A percentile compares a stretch with the other conserved stretches of the same genome.
These are phyloP conservation scores for Gastrophysa polygoni DNA, from an alignment of 2,888 invertebrate genomes.

Conservation along the genomic window DNA sequence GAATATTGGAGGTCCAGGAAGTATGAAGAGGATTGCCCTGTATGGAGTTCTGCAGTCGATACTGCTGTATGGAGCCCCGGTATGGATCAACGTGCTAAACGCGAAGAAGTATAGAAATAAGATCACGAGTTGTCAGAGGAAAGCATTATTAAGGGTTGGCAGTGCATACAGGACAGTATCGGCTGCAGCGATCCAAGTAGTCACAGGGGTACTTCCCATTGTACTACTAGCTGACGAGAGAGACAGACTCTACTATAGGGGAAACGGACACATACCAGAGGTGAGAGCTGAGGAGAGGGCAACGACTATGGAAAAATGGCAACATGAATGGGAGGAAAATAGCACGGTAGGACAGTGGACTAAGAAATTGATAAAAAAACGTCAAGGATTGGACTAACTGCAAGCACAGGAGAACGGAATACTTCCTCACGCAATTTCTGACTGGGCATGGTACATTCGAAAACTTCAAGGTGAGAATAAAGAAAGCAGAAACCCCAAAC, in stretches of 20 bases:
- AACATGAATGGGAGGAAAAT: not conserved
- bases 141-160: slow-evolving; percentile 11
- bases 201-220: slow-evolving; percentile 14
- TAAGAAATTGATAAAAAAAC: not conserved
- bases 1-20: not conserved
- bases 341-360: not conserved
- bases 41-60: not conserved
- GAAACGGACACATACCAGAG: too few species aligned
- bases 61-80: not conserved
- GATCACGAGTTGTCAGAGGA: slow-evolving; percentile 6
- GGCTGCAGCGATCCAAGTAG: slow-evolving; percentile 16
- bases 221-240: not conserved
- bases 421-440: not conserved
- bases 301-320: not conserved
- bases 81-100: not conserved
- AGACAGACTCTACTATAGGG: not conserved
- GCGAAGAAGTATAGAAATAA: not conserved
- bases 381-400: not conserved
- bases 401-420: not conserved
- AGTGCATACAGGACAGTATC: slow-evolving; percentile 30
- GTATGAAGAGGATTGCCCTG: not conserved
- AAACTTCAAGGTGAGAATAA: not conserved
- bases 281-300: too few species aligned
- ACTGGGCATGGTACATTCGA: not conserved
- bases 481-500: not conserved